Evolutionary conservation across 1,140 invertebrate genomes (phyloP).

Genomic region (Penaeus indicus): DNA sequence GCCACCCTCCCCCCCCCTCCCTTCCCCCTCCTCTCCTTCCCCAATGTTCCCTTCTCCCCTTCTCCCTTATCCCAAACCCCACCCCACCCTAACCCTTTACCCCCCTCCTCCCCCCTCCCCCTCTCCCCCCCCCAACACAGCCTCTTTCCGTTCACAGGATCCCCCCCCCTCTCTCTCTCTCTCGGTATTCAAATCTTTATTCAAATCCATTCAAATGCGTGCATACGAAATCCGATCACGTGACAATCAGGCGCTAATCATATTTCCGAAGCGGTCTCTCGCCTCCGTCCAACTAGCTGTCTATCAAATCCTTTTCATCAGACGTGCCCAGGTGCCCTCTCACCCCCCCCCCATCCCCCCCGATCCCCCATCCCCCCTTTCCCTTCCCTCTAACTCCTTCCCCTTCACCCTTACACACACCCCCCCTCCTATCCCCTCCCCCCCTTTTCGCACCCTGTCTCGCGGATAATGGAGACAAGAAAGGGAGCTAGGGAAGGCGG

Average conservation of each 20-base stretch:
- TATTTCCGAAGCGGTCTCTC: slow-evolving; percentile 35
- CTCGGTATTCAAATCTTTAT: slow-evolving; percentile 51
- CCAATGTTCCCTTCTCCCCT: no score
- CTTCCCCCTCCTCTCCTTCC: no score
- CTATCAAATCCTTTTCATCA: neutral
- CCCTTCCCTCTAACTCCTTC: neutral
- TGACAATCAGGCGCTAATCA: slow-evolving; percentile 51
- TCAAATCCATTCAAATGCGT: slow-evolving; percentile 51
- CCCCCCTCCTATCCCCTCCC: neutral
- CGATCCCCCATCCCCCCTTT: neutral
- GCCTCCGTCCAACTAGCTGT: neutral
- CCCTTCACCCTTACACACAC: neutral
- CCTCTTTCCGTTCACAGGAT: neutral
- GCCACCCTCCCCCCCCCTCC: no score
- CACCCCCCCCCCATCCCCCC: neutral
- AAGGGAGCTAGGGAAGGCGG: neutral
- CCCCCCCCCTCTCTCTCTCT: neutral
- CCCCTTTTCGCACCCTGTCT: neutral
- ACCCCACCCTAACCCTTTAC: no score
- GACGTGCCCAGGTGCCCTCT: neutral
- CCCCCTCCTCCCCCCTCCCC: neutral
- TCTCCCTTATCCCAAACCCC: no score
- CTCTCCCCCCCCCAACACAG: neutral
- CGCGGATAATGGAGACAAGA: slow-evolving; percentile 4
- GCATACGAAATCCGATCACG: slow-evolving; percentile 53